A percentile compares a stretch with the other conserved stretches of the same genome.
Conservation (phyloP, 1,140 invertebrate genomes). For the Helicoverpa armigera region DNA sequence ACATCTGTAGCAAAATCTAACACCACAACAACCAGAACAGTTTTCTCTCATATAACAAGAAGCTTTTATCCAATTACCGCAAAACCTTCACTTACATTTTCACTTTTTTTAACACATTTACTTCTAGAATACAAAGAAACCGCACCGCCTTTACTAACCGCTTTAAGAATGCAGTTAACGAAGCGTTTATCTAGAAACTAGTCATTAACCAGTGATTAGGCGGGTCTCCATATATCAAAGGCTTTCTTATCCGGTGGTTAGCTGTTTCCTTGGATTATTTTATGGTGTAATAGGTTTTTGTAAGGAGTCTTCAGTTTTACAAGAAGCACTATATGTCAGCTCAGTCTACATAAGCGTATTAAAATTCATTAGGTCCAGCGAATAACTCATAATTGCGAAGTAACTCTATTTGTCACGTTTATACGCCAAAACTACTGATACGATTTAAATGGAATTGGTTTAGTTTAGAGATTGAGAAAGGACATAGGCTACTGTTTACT, state of each 20-base stretch:
- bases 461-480: neutral
- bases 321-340: neutral
- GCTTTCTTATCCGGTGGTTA: slow-evolving; percentile 35
- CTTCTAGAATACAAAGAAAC: slow-evolving; percentile 18
- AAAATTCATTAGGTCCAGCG: no score
- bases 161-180: slow-evolving; percentile 27
- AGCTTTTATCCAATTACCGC: neutral
- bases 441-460: no score
- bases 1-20: no score
- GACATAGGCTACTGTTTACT: neutral
- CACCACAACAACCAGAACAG: neutral
- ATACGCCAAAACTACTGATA: no score
- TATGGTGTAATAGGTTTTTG: neutral
- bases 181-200: slow-evolving; percentile 34
- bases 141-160: neutral
- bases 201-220: slow-evolving; percentile 8
- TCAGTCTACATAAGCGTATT: no score
- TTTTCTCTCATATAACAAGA: neutral
- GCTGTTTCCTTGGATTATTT: slow-evolving; percentile 14
- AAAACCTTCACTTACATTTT: neutral
- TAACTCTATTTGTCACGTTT: no score
- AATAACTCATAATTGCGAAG: no score
- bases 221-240: slow-evolving; percentile 1
- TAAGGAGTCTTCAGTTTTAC: neutral
- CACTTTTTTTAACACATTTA: slow-evolving; percentile 21